A percentile compares a stretch with the other conserved stretches of the same genome.
These are phyloP conservation scores for Sipha maydis DNA, from an alignment of 2,888 invertebrate species.

Conservation along the genomic window DNA sequence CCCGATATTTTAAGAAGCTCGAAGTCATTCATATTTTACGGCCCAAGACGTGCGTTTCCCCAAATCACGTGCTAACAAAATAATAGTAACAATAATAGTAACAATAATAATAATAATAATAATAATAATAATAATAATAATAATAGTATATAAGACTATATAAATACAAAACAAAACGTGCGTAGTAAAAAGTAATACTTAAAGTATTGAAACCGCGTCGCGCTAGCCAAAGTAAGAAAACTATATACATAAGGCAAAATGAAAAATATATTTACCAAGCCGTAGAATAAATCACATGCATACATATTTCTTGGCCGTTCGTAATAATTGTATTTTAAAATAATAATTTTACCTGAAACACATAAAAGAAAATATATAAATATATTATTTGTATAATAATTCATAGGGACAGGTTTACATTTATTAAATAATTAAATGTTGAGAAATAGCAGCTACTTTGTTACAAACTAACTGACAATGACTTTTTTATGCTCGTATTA, in stretches of 20 bases:
- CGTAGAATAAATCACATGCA: constrained; percentile 39
- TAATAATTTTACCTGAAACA: constrained; percentile 50
- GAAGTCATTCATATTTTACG: background rate
- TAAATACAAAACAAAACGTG: background rate
- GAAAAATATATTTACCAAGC: constrained; percentile 34
- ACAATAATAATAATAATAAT: background rate
- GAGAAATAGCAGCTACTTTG: background rate
- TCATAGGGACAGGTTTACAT: constrained; percentile 2
- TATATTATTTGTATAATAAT: constrained; percentile 6
- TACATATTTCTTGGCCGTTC: constrained; percentile 34
- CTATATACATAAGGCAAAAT: background rate
- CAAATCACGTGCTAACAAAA: background rate
- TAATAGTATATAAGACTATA: background rate
- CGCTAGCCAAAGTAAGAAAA: background rate
- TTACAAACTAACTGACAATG: background rate
- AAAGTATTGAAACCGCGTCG: background rate
- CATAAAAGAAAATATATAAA: constrained; percentile 20
- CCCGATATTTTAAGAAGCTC: background rate
- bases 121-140: background rate
- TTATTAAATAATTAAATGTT: constrained; percentile 6
- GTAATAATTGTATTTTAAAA: background rate
- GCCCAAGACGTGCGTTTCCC: background rate
- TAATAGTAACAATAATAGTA: background rate
- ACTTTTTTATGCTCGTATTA: background rate
- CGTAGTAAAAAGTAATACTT: background rate